Evolutionary conservation across 2,888 invertebrate genomes (phyloP), one percentile per base, ranked within the genome.

Genomic region (Polylopha cassiicola): DNA sequence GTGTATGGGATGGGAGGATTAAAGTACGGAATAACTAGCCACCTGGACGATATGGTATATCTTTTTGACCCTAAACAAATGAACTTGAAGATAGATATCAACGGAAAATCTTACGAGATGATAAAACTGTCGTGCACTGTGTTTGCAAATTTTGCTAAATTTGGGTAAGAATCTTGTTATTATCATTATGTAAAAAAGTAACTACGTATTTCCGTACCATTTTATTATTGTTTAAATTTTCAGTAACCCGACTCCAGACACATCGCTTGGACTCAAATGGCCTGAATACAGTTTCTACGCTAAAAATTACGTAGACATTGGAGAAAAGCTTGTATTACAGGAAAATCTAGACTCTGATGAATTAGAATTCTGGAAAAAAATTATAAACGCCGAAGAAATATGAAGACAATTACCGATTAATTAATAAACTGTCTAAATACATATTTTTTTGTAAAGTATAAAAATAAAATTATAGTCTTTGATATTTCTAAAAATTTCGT

Each of bases 101-200:
- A 48, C 2, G 55, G 61, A 0, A 45, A 52, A 33, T 50, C 53
- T 6, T 65, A 50, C 23, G 29, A 53, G 23, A 48, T 63, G 39
- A 63, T 70, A 6, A 44, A 61, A 11, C 60, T 50, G 22, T 43
- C 61, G 1, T 56, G 57, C 1, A 61, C 50, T 36, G 50, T 71
- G 4, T 69, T 64, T 66, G 61, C 67, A 0, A 65, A 68, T 15
- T 67, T 71, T 45, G 64, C 61, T 3, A 68, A 64, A 51, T 50
- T 50, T 34, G 68, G 67, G 70, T 70, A 46, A 58, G 61, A 49
- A 37, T 5, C 29, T 11, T 4, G 16, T 14, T 3, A 9, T 21
- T 21, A 27, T 10, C 14, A 7, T 23, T 6, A 13, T n/a, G n/a
- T n/a, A n/a, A n/a, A n/a, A n/a, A n/a, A n/a, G n/a, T n/a, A n/a